Base-by-base conservation (phyloP, 2,888 invertebrate species). In the Pandemis corylana region DNA sequence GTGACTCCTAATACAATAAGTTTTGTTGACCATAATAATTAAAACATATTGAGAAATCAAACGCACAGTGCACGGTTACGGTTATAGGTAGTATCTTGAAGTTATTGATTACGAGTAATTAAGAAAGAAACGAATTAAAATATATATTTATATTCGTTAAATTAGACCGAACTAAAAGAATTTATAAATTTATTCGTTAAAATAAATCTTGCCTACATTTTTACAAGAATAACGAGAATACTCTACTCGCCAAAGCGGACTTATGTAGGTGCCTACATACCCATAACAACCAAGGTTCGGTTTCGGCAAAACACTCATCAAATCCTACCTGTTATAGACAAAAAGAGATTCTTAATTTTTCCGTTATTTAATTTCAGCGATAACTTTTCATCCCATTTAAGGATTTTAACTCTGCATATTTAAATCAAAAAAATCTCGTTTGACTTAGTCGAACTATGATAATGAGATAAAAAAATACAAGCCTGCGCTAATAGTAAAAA, bases 41-140 rank as follows among this genome's bases (percentile, higher is more conserved):
- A 65, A 61, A 77, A 87, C 86, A 88, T 87, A 86, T 84, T 84
- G 77, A 77, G 78, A 79, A 87, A 85, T 78, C 79, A 80, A 82
- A 85, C 89, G 88, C 89, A 89, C 88, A 88, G 76, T 64, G 82
- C 81, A 81, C 78, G 77, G 73, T 77, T 72, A 78, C 70, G 75
- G 80, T 64, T 51, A 64, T 68, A 68, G 44, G 62, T 79, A 77
- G 76, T 81, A 82, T 76, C 70, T 82, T 77, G 71, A 78, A 82
- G 76, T 68, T 77, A 81, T 82, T 36, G 81, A 79, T 75, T 86
- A 86, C 85, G 83, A 71, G 9, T 56, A 56, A 56, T 15, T 46
- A 20, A 20, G 76, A 84, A 80, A 78, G 75, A 79, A 83, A 85
- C 85, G 84, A 87, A 85, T 86, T 85, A 81, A 36, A 65, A 13